Conservation (phyloP, 2,888 invertebrate species). For the Syritta pipiens region DNA sequence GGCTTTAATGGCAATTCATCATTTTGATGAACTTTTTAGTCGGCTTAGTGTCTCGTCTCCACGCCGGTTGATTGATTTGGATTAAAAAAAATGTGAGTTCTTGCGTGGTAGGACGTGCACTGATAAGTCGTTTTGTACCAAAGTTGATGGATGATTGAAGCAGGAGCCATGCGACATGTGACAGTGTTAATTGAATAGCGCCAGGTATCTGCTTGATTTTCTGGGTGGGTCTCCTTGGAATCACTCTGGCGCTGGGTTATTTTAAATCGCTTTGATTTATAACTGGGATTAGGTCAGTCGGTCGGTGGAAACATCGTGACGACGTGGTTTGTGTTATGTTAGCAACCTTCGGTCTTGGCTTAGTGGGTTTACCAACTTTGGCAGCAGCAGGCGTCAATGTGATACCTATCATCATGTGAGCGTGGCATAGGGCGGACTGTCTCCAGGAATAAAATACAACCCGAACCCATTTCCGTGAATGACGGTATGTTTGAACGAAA, state of each 20-base stretch:
- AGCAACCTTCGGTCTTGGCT: too few species aligned
- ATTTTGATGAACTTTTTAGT: conserved; percentile 28
- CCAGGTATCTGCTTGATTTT: neutral
- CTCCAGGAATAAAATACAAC: too few species aligned
- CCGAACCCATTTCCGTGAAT: too few species aligned
- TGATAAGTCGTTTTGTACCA: conserved; percentile 35
- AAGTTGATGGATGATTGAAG: conserved; percentile 39
- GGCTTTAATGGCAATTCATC: conserved; percentile 19
- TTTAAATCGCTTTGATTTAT: conserved; percentile 31
- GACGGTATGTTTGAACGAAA: too few species aligned
- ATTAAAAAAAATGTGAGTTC: conserved; percentile 11
- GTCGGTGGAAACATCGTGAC: too few species aligned
- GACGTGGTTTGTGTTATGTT: too few species aligned
- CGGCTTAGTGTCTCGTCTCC: neutral
- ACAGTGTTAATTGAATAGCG: conserved; percentile 1
- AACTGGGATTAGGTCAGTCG: conserved; percentile 28
- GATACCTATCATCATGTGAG: too few species aligned
- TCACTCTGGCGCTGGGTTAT: too few species aligned
- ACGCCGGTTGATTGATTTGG: conserved; percentile 32
- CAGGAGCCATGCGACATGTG: conserved; percentile 27
- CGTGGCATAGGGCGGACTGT: too few species aligned
- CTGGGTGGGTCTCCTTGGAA: too few species aligned
- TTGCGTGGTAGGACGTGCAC: neutral
- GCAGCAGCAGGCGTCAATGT: too few species aligned
- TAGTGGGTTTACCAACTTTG: too few species aligned